Conservation (phyloP, 2,888 invertebrate species). For the Timandra comae region DNA sequence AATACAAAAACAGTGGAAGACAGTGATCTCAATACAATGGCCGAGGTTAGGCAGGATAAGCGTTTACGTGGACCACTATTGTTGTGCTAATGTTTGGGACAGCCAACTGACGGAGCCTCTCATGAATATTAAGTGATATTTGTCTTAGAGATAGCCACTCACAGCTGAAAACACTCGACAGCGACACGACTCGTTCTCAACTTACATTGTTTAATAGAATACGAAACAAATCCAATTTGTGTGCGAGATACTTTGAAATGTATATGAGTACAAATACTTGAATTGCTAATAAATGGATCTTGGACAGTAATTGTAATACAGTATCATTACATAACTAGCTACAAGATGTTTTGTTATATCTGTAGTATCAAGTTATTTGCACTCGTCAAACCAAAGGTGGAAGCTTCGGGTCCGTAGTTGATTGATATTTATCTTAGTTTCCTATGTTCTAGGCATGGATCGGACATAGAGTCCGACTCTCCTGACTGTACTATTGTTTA, state of each 20-base stretch:
- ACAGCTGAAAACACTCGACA: constrained; percentile 45
- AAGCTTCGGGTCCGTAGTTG: too few species aligned
- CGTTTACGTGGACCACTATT: constrained; percentile 48
- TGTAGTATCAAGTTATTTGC: too few species aligned
- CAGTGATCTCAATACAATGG: constrained; percentile 50
- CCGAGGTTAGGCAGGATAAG: constrained; percentile 47
- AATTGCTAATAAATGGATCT: constrained; percentile 8
- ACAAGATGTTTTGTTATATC: too few species aligned
- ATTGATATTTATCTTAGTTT: too few species aligned
- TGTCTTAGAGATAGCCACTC: constrained; percentile 49
- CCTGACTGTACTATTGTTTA: too few species aligned
- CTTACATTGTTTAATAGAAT: constrained; percentile 23
- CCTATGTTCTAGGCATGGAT: too few species aligned
- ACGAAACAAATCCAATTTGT: constrained; percentile 22
- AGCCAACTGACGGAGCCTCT: constrained; percentile 46
- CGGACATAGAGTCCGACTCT: too few species aligned
- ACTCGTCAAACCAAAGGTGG: too few species aligned
- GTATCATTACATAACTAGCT: too few species aligned
- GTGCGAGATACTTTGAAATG: constrained; percentile 6
- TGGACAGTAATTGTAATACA: constrained; percentile 6
- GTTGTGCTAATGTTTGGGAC: constrained; percentile 61
- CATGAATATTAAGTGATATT: constrained; percentile 69
- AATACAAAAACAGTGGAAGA: constrained; percentile 42
- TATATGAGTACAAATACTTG: constrained; percentile 10
- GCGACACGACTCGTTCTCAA: constrained; percentile 32